These are phyloP conservation scores for Luscinia megarhynchos DNA, from an alignment of 2,797 vertebrate species.

Conservation along the genomic window DNA sequence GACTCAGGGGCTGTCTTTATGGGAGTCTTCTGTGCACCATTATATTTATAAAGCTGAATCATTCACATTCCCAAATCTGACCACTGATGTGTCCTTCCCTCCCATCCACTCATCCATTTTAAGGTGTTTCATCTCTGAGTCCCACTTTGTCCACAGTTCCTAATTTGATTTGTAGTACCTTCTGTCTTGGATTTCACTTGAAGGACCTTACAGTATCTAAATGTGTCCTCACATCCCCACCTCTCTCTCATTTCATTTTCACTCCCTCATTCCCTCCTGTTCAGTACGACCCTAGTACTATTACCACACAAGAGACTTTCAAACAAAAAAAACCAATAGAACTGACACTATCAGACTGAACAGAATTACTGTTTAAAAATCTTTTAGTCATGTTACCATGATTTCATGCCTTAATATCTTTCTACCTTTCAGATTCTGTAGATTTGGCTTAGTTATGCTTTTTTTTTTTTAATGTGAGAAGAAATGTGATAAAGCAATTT, in stretches of 20 bases:
- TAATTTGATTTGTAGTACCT: neutral
- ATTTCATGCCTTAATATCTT: neutral
- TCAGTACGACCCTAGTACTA: neutral
- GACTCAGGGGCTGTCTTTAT: neutral
- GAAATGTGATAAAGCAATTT: neutral
- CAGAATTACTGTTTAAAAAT: neutral
- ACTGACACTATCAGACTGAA: neutral
- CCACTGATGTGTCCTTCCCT: neutral
- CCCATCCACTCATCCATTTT: neutral
- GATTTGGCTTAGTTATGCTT: neutral
- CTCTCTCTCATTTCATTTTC: neutral
- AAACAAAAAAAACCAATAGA: neutral
- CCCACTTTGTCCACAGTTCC: neutral
- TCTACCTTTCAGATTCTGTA: neutral
- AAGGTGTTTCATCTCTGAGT: neutral
- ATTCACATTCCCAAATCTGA: neutral
- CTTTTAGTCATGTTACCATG: neutral
- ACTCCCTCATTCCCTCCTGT: neutral
- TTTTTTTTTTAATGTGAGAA: neutral
- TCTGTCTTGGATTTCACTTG: neutral
- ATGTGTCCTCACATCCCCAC: neutral
- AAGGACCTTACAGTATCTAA: neutral
- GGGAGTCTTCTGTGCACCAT: rapidly evolving
- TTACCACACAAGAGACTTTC: neutral
- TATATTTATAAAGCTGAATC: neutral